Evolutionary conservation across 2,888 invertebrate genomes (phyloP).

Genomic region (Eupsilia transversa): DNA sequence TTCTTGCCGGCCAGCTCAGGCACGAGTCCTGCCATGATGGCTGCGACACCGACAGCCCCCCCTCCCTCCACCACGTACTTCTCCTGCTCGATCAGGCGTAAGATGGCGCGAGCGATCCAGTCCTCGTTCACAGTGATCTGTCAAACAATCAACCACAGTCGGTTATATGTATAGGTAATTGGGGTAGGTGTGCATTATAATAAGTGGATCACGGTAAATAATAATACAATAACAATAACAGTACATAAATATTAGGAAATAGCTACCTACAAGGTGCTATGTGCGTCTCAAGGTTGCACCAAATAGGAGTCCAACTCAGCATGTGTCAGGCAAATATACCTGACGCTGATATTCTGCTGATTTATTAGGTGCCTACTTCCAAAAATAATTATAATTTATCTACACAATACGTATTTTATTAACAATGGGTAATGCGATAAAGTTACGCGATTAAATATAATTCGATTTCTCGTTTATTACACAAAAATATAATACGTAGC

Average conservation of each 20-base stretch:
- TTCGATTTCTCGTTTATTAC: background rate
- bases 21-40: constrained; percentile 94
- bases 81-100: constrained; percentile 95
- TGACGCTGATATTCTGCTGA: too few relatives aligned
- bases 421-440: background rate
- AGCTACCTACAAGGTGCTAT: too few relatives aligned
- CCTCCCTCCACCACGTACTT: constrained; percentile 98
- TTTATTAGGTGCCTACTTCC: background rate
- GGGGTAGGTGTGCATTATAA: background rate
- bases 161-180: background rate
- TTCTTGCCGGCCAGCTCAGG: constrained; percentile 95
- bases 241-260: too few relatives aligned
- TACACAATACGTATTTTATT: background rate
- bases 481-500: background rate
- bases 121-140: constrained; percentile 95
- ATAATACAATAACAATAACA: too few relatives aligned
- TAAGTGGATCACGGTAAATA: background rate
- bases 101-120: constrained; percentile 95
- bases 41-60: constrained; percentile 96
- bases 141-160: background rate
- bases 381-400: constrained; percentile 25
- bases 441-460: background rate
- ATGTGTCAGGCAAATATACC: too few relatives aligned
- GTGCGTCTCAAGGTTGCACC: too few relatives aligned
- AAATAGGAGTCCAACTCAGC: too few relatives aligned